Evolutionary conservation across 2,113 vertebrate genomes (phyloP).

Genomic region (Coryphaenoides rupestris): DNA sequence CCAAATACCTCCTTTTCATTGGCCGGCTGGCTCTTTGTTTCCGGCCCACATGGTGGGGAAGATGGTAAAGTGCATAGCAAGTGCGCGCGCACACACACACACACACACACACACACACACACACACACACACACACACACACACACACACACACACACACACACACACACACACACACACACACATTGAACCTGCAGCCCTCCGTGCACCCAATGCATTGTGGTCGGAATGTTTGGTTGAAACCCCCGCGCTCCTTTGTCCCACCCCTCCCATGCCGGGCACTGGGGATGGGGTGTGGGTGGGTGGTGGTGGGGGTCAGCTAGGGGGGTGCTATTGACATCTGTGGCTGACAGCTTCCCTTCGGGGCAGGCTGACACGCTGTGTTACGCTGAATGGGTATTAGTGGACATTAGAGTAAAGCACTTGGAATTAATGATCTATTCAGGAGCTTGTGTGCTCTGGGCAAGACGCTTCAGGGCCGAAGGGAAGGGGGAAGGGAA

Average conservation of each 20-base stretch:
- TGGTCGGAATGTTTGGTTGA: constrained; percentile 70
- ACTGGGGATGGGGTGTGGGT: too few species aligned
- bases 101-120: too few species aligned
- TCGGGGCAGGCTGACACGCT: constrained; percentile 49
- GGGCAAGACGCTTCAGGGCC: neutral
- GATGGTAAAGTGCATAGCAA: too few species aligned
- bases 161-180: too few species aligned
- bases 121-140: too few species aligned
- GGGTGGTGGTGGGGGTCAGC: constrained; percentile 52
- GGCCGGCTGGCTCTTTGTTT: too few species aligned
- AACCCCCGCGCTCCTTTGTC: constrained; percentile 59
- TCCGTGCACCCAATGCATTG: constrained; percentile 56
- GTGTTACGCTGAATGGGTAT: constrained; percentile 52
- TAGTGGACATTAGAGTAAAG: constrained; percentile 42
- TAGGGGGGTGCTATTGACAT: constrained; percentile 67
- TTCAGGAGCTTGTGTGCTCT: constrained; percentile 36
- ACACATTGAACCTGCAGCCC: constrained; percentile 62
- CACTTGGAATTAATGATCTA: constrained; percentile 45
- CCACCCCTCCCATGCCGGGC: constrained; percentile 22
- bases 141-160: too few species aligned
- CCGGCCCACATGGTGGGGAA: too few species aligned
- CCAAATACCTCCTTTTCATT: too few species aligned
- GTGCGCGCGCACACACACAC: too few species aligned
- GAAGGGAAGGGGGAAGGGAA: neutral
- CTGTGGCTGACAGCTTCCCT: constrained; percentile 69